phyloP scores from a whole-genome alignment of 2,888 invertebrate species.

The Eulithis prunata region DNA sequence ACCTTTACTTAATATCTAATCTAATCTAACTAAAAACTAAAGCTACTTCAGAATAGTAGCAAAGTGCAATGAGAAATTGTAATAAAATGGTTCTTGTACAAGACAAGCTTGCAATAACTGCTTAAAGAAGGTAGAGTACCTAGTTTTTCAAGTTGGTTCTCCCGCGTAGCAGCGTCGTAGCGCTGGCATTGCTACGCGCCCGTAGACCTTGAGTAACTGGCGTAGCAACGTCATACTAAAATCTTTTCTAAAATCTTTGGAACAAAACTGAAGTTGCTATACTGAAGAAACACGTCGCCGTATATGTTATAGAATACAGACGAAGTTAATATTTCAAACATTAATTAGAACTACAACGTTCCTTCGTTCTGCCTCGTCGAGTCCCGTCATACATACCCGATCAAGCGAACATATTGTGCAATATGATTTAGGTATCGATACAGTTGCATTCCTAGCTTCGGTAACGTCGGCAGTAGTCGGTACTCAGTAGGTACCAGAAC shows the following conservation, averaged over 20 bases:
- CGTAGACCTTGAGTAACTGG: background rate
- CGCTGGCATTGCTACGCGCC: conserved; percentile 1
- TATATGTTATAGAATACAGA: no score
- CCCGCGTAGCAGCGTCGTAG: conserved; percentile 1
- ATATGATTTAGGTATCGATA: conserved; percentile 31
- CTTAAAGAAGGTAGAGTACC: conserved; percentile 2
- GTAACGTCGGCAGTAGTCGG: conserved; percentile 23
- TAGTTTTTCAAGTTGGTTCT: background rate
- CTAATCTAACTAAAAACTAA: no score
- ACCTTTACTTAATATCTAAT: no score
- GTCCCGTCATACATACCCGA: conserved; percentile 32
- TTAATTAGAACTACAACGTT: conserved; percentile 24
- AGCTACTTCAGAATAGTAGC: no score
- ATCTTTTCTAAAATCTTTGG: no score
- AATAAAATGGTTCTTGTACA: conserved; percentile 4
- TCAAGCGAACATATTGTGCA: conserved; percentile 35
- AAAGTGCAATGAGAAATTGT: conserved; percentile 18
- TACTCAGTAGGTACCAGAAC: conserved; percentile 23
- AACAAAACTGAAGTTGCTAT: no score
- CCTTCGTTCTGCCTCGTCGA: conserved; percentile 29
- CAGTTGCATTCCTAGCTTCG: conserved; percentile 27
- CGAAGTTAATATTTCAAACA: conserved; percentile 16
- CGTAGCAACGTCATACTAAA: no score
- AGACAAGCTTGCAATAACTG: background rate
- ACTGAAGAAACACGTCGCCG: no score